Evolutionary conservation across 2,888 invertebrate genomes (phyloP).

Genomic region (Melitaea athalia): DNA sequence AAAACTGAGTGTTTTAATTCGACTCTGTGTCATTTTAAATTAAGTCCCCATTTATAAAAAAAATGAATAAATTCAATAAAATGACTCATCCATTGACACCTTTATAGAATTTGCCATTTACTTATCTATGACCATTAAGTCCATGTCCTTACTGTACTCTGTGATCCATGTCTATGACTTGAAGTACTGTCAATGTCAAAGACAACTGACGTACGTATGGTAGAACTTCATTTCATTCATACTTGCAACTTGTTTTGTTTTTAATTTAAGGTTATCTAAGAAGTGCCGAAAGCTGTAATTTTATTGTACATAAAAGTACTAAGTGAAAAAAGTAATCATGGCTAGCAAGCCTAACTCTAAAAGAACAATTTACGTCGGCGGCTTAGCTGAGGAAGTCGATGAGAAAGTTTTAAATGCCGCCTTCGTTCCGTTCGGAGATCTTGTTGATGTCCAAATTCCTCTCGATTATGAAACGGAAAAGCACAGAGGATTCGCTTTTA

Average conservation of each 20-base stretch:
- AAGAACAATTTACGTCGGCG: slow-evolving; percentile 92
- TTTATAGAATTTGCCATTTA: too few relatives aligned
- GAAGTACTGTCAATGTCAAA: too few relatives aligned
- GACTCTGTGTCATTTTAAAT: too few relatives aligned
- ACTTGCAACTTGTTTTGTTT: background rate
- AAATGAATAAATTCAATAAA: too few relatives aligned
- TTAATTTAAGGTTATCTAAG: slow-evolving; percentile 4
- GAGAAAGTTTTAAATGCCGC: slow-evolving; percentile 97
- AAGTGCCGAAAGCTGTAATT: slow-evolving; percentile 2
- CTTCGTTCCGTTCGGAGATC: slow-evolving; percentile 99
- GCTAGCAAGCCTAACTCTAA: slow-evolving; percentile 85
- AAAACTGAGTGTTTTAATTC: too few relatives aligned
- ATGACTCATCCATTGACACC: too few relatives aligned
- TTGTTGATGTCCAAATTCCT: slow-evolving; percentile 98
- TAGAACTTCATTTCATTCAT: background rate
- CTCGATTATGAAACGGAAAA: slow-evolving; percentile 98
- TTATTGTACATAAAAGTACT: background rate
- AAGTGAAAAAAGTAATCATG: slow-evolving; percentile 49
- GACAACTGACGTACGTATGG: too few relatives aligned
- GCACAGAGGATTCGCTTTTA: slow-evolving; percentile 99
- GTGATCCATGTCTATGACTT: too few relatives aligned
- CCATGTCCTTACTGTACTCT: too few relatives aligned
- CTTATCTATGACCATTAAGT: too few relatives aligned
- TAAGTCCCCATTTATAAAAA: too few relatives aligned
- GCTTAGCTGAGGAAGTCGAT: slow-evolving; percentile 96